A percentile compares a stretch with the other conserved stretches of the same genome.
phyloP scores from a whole-genome alignment of 2,888 invertebrate species.

The Ormyrus nitidulus region DNA sequence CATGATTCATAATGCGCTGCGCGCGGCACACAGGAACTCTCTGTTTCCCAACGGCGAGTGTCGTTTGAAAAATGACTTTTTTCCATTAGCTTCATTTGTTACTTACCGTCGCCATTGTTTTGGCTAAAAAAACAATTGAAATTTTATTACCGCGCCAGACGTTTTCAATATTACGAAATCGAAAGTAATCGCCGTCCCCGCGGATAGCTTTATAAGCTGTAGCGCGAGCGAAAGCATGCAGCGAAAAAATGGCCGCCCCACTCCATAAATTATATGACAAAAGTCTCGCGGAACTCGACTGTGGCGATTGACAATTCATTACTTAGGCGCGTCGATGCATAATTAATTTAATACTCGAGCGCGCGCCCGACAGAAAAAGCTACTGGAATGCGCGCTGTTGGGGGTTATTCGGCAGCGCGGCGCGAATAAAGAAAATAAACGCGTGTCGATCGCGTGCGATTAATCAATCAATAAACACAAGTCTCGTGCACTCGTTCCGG shows the following conservation, averaged over 20 bases:
- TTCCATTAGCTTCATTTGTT: background rate
- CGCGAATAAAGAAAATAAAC: background rate
- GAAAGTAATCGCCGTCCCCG: background rate
- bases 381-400: too few species aligned
- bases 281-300: background rate
- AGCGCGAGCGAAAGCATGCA: too few species aligned
- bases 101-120: constrained; percentile 7
- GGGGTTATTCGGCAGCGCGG: background rate
- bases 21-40: background rate
- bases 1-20: background rate
- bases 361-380: background rate
- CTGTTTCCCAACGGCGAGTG: background rate
- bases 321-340: constrained; percentile 3
- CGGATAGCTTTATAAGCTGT: too few species aligned
- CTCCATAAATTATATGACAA: too few species aligned
- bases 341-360: constrained; percentile 10
- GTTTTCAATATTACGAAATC: constrained; percentile 6
- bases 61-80: background rate
- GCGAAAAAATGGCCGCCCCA: too few species aligned
- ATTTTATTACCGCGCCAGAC: background rate
- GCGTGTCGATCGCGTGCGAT: background rate
- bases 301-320: constrained; percentile 4
- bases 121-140: background rate
- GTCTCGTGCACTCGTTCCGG: background rate
- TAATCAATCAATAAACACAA: constrained; percentile 19